These are phyloP conservation scores for Chrysodeixis includens DNA, from an alignment of 2,888 invertebrate species.

Conservation along the genomic window DNA sequence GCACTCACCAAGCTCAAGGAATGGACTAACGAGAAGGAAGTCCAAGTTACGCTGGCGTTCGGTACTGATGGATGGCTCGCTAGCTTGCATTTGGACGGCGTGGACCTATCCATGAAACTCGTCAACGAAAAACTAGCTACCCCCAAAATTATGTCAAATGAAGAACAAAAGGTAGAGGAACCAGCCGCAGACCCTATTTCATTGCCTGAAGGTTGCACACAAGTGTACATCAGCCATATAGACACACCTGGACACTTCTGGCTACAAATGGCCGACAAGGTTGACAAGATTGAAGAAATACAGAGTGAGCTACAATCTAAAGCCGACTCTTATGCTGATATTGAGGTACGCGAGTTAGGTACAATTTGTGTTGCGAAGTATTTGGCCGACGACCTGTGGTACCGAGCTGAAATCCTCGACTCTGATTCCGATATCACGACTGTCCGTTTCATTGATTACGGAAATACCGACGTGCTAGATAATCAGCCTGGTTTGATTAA, in stretches of 20 bases:
- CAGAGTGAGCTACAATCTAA: conserved; percentile 91
- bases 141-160: conserved; percentile 66
- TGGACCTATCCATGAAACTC: conserved; percentile 86
- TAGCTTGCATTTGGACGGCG: conserved; percentile 84
- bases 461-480: conserved; percentile 93
- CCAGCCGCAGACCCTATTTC: conserved; percentile 71
- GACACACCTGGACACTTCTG: conserved; percentile 94
- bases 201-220: conserved; percentile 76
- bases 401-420: conserved; percentile 96
- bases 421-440: conserved; percentile 93
- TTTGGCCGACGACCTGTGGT: conserved; percentile 96
- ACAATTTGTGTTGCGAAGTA: conserved; percentile 94
- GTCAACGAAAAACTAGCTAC: conserved; percentile 80
- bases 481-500: conserved; percentile 90
- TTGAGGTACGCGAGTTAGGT: conserved; percentile 90
- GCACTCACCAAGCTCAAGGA: conserved; percentile 75
- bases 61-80: conserved; percentile 89
- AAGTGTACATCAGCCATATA: conserved; percentile 91
- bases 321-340: conserved; percentile 84
- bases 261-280: conserved; percentile 90
- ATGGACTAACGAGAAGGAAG: conserved; percentile 85
- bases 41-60: conserved; percentile 87
- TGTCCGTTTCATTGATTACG: conserved; percentile 93
- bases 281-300: conserved; percentile 88
- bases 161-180: conserved; percentile 65